Evolutionary conservation across 2,888 invertebrate genomes (phyloP), one percentile per base, ranked within the genome.

Genomic region (Caenorhabditis wallacei): DNA sequence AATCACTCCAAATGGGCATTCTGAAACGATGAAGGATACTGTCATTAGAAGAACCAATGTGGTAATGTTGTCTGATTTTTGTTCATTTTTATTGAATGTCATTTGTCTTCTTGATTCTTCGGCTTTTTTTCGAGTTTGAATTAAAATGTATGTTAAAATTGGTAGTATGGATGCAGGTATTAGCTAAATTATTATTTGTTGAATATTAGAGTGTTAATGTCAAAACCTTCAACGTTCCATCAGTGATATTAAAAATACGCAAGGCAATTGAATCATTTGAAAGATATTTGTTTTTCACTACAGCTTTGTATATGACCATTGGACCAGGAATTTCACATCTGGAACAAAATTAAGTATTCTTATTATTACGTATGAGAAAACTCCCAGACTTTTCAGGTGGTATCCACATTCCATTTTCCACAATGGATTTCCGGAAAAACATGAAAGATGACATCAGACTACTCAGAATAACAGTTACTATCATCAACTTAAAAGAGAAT

Each of bases 211-310:
- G 10, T 35, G 10, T 7, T 35, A 10, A 35, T 35, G 35, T 35
- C 4, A 4, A 35, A 11, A 59, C 57, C 22, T 59, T 59, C 13
- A 59, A 16, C 13, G 30, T 13, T 20, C 59, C 59, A 59, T 59
- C 59, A 2, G 40, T 13, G 16, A 59, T 11, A 13, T 59, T 59
- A 5, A 40, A 59, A 59, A 59, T 59, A 10, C 59, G 40, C 3
- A 59, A 11, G 1, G 20, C n/a, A 4, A 57, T 1, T 1, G 57
- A 35, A 35, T 35, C n/a, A 10, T 57, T 18, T 16, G 43, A 43
- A 43, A 43, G 5, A 7, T 7, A 35, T 10, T 35, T 10, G 10
- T 35, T 35, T 35, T 35, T 10, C 4, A 35, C 10, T 35, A 7
- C 10, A 7, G 10, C 10, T 10, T 35, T 35, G 10, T 35, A 35